Conservation (phyloP, 1,140 invertebrate genomes). For the Bilobella aurantiaca region DNA sequence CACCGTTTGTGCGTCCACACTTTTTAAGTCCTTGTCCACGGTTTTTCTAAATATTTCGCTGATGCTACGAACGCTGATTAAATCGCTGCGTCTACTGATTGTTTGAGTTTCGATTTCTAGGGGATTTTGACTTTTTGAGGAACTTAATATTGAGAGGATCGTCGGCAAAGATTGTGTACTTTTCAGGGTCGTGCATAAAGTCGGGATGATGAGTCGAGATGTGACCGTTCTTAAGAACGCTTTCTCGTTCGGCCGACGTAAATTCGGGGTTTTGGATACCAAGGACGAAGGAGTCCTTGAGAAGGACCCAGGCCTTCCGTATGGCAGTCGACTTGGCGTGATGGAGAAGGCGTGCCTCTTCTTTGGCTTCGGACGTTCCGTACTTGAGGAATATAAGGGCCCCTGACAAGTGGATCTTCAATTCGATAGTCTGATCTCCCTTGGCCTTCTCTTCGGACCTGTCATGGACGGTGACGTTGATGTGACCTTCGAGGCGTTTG, state of each 20-base stretch:
- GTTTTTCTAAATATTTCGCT: no score
- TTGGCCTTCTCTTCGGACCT: constrained; percentile 47
- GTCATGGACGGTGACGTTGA: constrained; percentile 88
- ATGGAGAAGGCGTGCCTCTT: constrained; percentile 72
- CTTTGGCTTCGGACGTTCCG: constrained; percentile 76
- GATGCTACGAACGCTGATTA: no score
- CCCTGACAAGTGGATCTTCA: constrained; percentile 72
- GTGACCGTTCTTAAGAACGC: constrained; percentile 70
- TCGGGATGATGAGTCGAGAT: constrained; percentile 75
- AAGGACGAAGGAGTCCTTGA: constrained; percentile 63
- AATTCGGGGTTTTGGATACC: constrained; percentile 52
- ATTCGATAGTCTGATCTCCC: constrained; percentile 50
- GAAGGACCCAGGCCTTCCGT: constrained; percentile 80
- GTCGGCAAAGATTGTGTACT: constrained; percentile 84
- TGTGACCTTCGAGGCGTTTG: constrained; percentile 73
- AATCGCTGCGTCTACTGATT: neutral
- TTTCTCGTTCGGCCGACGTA: constrained; percentile 64
- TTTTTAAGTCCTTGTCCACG: no score
- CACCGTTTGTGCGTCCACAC: no score
- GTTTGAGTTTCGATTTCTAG: constrained; percentile 15
- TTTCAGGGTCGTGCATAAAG: constrained; percentile 76
- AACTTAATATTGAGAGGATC: constrained; percentile 90
- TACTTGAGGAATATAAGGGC: constrained; percentile 55
- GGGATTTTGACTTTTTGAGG: constrained; percentile 52
- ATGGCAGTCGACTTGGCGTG: constrained; percentile 76